Base-by-base conservation (phyloP, 92 coral and sea anemone genomes). In the Phymanthus crucifer region DNA sequence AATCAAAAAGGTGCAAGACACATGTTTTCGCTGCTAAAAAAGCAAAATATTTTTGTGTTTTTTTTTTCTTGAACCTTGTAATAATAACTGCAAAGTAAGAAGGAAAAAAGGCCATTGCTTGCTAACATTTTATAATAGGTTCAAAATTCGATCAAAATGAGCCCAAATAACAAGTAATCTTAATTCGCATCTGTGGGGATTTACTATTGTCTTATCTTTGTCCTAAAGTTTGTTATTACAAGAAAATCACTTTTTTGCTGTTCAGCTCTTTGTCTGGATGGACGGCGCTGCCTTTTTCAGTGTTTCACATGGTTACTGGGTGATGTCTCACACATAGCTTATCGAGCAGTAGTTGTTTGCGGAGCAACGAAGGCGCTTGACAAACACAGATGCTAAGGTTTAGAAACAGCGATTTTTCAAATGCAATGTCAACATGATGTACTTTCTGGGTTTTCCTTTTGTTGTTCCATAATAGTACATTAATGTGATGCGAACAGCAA, bases 321-420 rank as follows among this genome's bases (percentile, higher is more conserved):
- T 9, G 50, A 31, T 71, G 50, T 74, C 34, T 23, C 65, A 47
- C 40, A 56, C 71, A 77, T 77, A 61, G 67, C 81, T 77, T 34
- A 58, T 77, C 72, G 58, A 43, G 72, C 24, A 35, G 18, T 34
- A 32, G 81, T 38, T 77, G 81, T 77, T 77, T 77, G 81, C 81
- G 81, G 65, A 77, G 81, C 81, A 77, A 77, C 81, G 72, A 45
- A 10, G 18, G 29, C 40, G 36, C 13, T 64, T 23, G n/a, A 29
- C 72, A 77, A 77, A 77, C 81, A 77, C 81, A 77, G 81, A 77
- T 77, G 81, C 35, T 40, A 38, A 5, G 72, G 64, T 64, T 56
- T 47, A 73, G 72, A 61, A 64, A 77, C 35, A 56, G 50, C 72
- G 27, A 70, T n/a, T 77, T 35, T 38, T 77, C 58, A 40, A 77